Percentiles rank a stretch among this genome's conserved stretches.
These are phyloP conservation scores for Masticophis lateralis DNA, from an alignment of 2,797 vertebrate genomes.

Conservation along the genomic window DNA sequence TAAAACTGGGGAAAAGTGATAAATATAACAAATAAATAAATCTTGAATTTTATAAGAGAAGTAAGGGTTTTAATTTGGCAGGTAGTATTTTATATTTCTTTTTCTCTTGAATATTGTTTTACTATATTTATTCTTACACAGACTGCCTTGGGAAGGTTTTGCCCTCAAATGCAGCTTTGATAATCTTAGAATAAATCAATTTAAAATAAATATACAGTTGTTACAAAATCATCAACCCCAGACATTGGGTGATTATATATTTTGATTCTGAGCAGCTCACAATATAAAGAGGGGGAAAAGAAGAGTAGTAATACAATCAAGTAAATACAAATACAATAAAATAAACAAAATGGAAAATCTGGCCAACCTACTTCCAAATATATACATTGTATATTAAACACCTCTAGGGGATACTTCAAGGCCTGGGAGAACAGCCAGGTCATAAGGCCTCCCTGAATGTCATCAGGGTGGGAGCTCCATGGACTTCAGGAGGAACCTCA, in stretches of 20 bases:
- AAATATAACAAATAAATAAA: background rate
- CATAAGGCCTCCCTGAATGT: background rate
- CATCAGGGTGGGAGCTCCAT: background rate
- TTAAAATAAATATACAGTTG: background rate
- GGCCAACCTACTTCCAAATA: background rate
- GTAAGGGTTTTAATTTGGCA: background rate
- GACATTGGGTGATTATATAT: background rate
- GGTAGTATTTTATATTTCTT: background rate
- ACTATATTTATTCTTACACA: background rate
- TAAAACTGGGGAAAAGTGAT: background rate
- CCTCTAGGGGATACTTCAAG: background rate
- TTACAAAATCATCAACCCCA: background rate
- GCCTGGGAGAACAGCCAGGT: background rate
- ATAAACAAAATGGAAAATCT: background rate
- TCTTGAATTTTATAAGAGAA: constrained; percentile 6
- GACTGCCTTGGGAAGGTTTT: background rate
- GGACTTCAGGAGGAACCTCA: background rate
- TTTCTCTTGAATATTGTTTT: background rate
- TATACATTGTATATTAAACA: background rate
- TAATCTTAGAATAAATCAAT: background rate
- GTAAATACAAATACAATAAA: background rate
- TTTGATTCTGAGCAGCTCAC: background rate
- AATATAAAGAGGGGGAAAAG: background rate
- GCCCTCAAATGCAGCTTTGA: background rate
- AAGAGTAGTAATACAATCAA: background rate